Conservation (phyloP, 2,888 invertebrate species). For the Pocota personata region DNA sequence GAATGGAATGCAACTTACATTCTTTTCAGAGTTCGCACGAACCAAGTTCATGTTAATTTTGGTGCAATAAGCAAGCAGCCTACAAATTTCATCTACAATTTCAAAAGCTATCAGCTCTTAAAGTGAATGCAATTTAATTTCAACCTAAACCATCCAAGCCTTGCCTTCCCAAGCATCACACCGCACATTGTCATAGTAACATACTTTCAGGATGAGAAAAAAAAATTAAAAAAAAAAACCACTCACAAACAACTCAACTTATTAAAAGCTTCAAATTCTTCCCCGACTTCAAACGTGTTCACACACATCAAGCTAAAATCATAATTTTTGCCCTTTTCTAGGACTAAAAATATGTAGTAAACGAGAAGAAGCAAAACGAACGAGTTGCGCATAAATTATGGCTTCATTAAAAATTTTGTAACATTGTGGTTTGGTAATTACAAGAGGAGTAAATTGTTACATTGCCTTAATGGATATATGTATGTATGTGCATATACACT, state of each 20-base stretch:
- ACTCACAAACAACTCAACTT: conserved; percentile 7
- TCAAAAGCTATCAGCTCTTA: not conserved
- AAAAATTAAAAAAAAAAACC: conserved; percentile 8
- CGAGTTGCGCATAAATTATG: conserved; percentile 70
- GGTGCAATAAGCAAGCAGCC: too few relatives aligned
- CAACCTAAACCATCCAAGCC: not conserved
- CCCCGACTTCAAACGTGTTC: not conserved
- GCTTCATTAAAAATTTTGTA: conserved; percentile 74
- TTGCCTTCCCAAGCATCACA: not conserved
- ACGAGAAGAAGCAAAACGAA: not conserved
- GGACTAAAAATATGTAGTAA: not conserved
- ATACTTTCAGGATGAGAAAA: not conserved
- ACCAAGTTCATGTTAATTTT: too few relatives aligned
- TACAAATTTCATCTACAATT: too few relatives aligned
- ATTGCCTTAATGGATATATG: conserved; percentile 25
- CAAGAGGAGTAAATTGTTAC: conserved; percentile 69
- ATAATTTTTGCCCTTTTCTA: conserved; percentile 6
- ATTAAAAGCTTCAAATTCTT: not conserved
- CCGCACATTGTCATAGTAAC: conserved; percentile 24
- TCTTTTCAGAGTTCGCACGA: too few relatives aligned
- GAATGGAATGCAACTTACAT: too few relatives aligned
- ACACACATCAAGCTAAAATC: conserved; percentile 12
- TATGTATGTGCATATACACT: not conserved
- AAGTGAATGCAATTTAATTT: not conserved
- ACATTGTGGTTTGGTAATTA: conserved; percentile 73